These are phyloP conservation scores for Drosophila differens DNA, from an alignment of 2,888 invertebrate species.

Conservation along the genomic window DNA sequence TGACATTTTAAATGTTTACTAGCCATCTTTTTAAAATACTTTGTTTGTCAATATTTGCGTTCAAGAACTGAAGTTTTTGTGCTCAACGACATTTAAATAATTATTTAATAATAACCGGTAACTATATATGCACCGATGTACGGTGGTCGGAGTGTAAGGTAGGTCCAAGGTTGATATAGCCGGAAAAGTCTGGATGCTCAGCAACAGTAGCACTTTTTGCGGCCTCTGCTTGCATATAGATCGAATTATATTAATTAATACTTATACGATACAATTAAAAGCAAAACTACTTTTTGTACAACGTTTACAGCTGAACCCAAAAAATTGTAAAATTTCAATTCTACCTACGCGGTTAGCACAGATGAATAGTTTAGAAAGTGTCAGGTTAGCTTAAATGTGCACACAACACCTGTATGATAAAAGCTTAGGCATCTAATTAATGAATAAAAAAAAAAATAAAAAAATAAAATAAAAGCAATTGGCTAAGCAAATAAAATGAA, in stretches of 20 bases:
- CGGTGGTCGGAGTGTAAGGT: slow-evolving; percentile 23
- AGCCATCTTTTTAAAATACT: slow-evolving; percentile 22
- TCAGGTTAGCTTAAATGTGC: neutral
- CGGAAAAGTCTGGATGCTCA: slow-evolving; percentile 4
- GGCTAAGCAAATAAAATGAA: slow-evolving; percentile 1
- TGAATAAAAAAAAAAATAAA: neutral
- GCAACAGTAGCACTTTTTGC: slow-evolving; percentile 13
- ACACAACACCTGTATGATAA: slow-evolving; percentile 1
- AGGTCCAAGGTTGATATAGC: slow-evolving; percentile 23
- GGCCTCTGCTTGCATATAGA: slow-evolving; percentile 4
- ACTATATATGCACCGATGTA: slow-evolving; percentile 1
- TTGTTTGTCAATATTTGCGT: slow-evolving; percentile 9
- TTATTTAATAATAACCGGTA: slow-evolving; percentile 8
- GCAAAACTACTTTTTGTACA: neutral
- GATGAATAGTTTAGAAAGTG: slow-evolving; percentile 2
- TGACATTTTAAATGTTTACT: slow-evolving; percentile 36
- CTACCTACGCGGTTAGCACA: neutral
- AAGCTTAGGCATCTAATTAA: slow-evolving; percentile 4
- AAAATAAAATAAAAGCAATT: neutral
- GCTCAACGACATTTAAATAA: slow-evolving; percentile 5
- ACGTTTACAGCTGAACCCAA: neutral
- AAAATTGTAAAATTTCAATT: neutral
- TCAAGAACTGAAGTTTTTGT: slow-evolving; percentile 4
- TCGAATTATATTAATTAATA: slow-evolving; percentile 3
- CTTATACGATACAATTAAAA: neutral